Conservation (phyloP, 1,140 invertebrate genomes). For the Drosophila arawakana region DNA sequence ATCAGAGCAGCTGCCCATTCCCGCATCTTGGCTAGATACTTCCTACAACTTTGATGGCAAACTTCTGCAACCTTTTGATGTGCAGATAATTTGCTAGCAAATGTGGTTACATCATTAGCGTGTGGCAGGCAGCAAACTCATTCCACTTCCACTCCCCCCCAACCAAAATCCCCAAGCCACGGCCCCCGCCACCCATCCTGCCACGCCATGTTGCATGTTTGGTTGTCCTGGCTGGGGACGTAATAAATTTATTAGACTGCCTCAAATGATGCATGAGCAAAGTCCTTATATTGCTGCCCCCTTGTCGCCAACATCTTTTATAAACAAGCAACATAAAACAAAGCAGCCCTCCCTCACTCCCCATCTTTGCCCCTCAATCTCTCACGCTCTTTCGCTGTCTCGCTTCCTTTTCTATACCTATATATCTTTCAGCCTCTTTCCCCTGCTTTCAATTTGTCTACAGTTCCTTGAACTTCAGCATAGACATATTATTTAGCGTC, state of each 20-base stretch:
- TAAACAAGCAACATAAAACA: conserved; percentile 58
- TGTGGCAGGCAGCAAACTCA: conserved; percentile 33
- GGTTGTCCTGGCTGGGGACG: conserved; percentile 37
- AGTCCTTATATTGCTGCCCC: conserved; percentile 39
- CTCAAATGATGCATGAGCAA: conserved; percentile 73
- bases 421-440: not conserved
- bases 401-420: not conserved
- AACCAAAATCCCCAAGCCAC: no score
- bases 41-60: conserved; percentile 20
- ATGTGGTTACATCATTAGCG: conserved; percentile 81
- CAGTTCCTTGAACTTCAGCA: conserved; percentile 75
- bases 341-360: conserved; percentile 23
- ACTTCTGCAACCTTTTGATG: conserved; percentile 60
- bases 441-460: not conserved
- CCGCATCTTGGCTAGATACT: not conserved
- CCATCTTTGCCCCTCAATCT: not conserved
- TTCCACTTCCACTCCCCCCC: no score
- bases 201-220: conserved; percentile 40
- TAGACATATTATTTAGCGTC: conserved; percentile 73
- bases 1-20: conserved; percentile 40
- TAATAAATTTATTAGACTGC: conserved; percentile 80
- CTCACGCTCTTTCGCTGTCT: not conserved
- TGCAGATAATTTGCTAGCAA: conserved; percentile 77
- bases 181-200: not conserved
- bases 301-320: conserved; percentile 28